phyloP scores from a whole-genome alignment of 2,888 invertebrate genomes.

The Heliconius cydno region DNA sequence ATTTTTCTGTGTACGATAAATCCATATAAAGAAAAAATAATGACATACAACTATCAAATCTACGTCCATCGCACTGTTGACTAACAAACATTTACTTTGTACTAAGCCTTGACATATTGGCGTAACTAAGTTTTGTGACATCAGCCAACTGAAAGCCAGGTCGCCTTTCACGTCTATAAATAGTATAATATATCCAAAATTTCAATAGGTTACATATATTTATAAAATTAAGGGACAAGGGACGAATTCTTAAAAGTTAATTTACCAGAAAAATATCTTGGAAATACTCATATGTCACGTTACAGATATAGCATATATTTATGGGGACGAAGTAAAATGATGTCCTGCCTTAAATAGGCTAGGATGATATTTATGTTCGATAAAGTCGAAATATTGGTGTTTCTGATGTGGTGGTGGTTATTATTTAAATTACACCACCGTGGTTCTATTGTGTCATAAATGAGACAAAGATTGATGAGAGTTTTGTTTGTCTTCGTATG shows the following conservation, averaged over 20 bases:
- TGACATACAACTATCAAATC: constrained; percentile 6
- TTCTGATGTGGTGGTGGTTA: not conserved
- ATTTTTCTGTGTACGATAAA: not conserved
- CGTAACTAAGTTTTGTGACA: constrained; percentile 60
- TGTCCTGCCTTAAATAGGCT: not conserved
- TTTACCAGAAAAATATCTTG: not conserved
- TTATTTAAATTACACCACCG: not conserved
- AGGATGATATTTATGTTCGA: not conserved
- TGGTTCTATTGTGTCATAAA: not conserved
- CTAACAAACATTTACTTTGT: constrained; percentile 61
- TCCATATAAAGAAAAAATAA: not conserved
- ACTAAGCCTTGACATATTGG: constrained; percentile 60
- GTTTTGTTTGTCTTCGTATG: not conserved
- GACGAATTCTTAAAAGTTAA: not conserved
- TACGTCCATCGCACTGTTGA: not conserved
- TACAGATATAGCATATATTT: not conserved
- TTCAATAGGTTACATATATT: constrained; percentile 18
- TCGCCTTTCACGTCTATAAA: constrained; percentile 41
- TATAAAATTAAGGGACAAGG: not conserved
- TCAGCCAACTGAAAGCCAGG: constrained; percentile 39
- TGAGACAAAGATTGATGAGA: not conserved
- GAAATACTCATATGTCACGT: not conserved
- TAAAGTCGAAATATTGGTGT: not conserved
- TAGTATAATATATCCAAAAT: not conserved
- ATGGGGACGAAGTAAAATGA: not conserved